Evolutionary conservation across 2,888 invertebrate species (phyloP), one percentile per base, ranked within the genome.

Genomic region (Drosophila leonis): DNA sequence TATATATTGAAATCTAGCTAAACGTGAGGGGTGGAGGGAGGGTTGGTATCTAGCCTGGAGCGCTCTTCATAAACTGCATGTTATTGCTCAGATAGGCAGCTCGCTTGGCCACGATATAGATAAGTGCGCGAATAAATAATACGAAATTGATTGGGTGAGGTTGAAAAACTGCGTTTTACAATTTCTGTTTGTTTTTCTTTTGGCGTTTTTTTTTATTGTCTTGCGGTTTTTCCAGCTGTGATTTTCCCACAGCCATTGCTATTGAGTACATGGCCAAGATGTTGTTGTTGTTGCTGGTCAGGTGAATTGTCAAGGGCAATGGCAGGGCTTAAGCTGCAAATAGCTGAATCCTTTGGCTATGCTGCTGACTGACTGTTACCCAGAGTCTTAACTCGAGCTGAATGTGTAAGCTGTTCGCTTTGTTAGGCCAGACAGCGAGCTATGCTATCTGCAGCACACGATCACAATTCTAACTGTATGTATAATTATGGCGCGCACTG

Each of bases 141-240:
- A 64, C 55, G 51, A 70, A 74, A 70, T 44, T 39, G 64, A 76
- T 65, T 65, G 71, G 27, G 60, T 29, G 48, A 48, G 42, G 48
- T 57, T n/a, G 4, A 48, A 64, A 70, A 62, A 75, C 27, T 63
- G 55, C 77, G 77, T 65, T 65, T 59, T 57, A 15, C 51, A 63
- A 57, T 63, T 35, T 41, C 35, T 33, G 9, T 57, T 46, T 42
- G 35, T 42, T 15, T 18, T 29, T 54, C n/a, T n/a, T 27, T 10
- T n/a, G 24, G 5, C 27, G n/a, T 20, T 51, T 20, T 24, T 46
- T 37, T 13, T 10, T 20, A 13, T 39, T 59, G 59, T 61, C 31
- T 56, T 31, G 27, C n/a, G 35, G 41, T 67, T 65, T 29, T 63
- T 39, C 62, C 46, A 33, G 37, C 9, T 39, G 18, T 15, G 15